Percentiles rank a stretch among this genome's conserved stretches.
These are phyloP conservation scores for Notothenia coriiceps DNA, from an alignment of 2,113 vertebrate genomes.

Conservation along the genomic window DNA sequence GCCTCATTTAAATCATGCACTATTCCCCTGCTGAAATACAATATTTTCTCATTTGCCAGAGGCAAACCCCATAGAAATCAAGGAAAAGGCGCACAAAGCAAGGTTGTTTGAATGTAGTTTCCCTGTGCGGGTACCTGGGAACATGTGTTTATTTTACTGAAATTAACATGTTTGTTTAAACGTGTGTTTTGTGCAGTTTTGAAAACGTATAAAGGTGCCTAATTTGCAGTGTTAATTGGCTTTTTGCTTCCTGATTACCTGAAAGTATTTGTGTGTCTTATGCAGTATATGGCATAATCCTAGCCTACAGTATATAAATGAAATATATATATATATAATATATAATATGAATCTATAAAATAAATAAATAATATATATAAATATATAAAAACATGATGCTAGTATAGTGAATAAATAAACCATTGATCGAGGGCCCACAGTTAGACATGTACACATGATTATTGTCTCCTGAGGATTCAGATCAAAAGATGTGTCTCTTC, in stretches of 20 bases:
- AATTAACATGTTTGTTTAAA: conserved; percentile 42
- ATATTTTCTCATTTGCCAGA: conserved; percentile 44
- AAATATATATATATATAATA: too few relatives aligned
- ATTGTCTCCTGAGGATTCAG: conserved; percentile 49
- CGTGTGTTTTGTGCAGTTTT: conserved; percentile 23
- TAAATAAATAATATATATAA: neutral
- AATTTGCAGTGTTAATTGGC: neutral
- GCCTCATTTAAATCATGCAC: conserved; percentile 43
- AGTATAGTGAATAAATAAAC: neutral
- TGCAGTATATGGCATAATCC: neutral
- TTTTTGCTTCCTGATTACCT: neutral
- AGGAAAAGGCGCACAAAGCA: conserved; percentile 32
- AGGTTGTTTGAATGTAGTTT: conserved; percentile 22
- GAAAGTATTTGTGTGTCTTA: neutral
- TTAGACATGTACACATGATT: conserved; percentile 21
- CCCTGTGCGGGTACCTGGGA: conserved; percentile 15
- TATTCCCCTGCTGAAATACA: conserved; percentile 46
- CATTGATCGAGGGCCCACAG: conserved; percentile 14
- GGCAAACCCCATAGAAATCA: conserved; percentile 55
- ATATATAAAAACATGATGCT: neutral
- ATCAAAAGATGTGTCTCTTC: conserved; percentile 57
- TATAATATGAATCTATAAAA: too few relatives aligned
- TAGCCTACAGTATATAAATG: too few relatives aligned
- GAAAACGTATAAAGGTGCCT: conserved; percentile 3
- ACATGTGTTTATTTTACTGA: conserved; percentile 50